phyloP scores from a whole-genome alignment of 2,113 vertebrate genomes.

The Etheostoma spectabile region DNA sequence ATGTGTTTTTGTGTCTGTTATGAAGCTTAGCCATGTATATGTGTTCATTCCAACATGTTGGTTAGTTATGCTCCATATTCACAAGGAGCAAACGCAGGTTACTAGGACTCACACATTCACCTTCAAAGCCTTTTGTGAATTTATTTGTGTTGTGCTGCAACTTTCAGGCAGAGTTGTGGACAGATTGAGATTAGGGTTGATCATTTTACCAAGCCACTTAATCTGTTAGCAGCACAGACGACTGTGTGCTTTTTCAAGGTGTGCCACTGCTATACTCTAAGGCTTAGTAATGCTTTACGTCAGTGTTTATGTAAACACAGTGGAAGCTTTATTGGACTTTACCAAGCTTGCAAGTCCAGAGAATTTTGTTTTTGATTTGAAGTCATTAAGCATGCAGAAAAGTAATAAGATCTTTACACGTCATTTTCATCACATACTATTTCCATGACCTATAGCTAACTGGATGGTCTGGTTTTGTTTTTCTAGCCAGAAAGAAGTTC shows the following conservation, averaged over 20 bases:
- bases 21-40: background rate
- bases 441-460: background rate
- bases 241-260: constrained; percentile 40
- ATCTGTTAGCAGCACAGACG: constrained; percentile 61
- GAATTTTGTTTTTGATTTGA: background rate
- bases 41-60: background rate
- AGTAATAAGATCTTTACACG: background rate
- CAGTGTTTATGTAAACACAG: constrained; percentile 26
- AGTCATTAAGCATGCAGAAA: background rate
- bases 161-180: constrained; percentile 35
- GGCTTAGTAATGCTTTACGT: constrained; percentile 13
- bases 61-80: background rate
- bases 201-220: constrained; percentile 76
- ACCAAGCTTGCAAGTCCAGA: background rate
- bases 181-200: constrained; percentile 79
- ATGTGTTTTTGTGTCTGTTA: background rate
- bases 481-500: background rate
- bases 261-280: constrained; percentile 33
- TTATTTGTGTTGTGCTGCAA: background rate
- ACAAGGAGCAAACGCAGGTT: background rate
- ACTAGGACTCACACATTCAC: background rate
- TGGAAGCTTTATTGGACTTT: background rate
- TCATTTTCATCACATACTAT: background rate
- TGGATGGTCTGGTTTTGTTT: background rate
- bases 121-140: constrained; percentile 30